A percentile compares a stretch with the other conserved stretches of the same genome.
Conservation (phyloP, 2,797 vertebrate genomes). For the Chrysocyon brachyurus region DNA sequence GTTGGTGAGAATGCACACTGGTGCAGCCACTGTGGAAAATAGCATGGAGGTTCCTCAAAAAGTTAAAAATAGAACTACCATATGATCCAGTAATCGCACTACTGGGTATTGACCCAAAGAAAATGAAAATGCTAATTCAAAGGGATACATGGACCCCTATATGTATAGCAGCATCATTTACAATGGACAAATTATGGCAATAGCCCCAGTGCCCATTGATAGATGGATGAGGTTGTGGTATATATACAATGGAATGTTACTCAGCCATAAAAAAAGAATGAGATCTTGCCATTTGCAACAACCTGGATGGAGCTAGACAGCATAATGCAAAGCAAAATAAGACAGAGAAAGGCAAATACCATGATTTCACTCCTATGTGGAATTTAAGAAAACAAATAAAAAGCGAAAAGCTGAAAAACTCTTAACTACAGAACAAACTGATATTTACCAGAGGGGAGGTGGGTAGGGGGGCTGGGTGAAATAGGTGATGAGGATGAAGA, state of each 20-base stretch:
- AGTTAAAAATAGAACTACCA: background rate
- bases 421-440: background rate
- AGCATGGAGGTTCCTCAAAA: background rate
- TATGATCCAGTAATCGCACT: background rate
- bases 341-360: background rate
- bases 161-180: background rate
- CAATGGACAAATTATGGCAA: background rate
- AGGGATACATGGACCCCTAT: background rate
- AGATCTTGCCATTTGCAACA: background rate
- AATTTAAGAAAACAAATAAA: background rate
- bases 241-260: background rate
- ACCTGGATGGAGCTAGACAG: background rate
- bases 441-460: background rate
- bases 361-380: background rate
- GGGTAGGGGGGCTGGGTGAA: background rate
- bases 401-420: background rate
- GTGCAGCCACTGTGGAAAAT: background rate
- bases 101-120: background rate
- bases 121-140: background rate
- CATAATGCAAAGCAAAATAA: background rate
- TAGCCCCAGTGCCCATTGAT: background rate
- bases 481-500: background rate
- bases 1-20: background rate
- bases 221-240: background rate
- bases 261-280: background rate